A percentile compares a stretch with the other conserved stretches of the same genome.
Conservation (phyloP, 2,888 invertebrate species). For the Nymphalis urticae region DNA sequence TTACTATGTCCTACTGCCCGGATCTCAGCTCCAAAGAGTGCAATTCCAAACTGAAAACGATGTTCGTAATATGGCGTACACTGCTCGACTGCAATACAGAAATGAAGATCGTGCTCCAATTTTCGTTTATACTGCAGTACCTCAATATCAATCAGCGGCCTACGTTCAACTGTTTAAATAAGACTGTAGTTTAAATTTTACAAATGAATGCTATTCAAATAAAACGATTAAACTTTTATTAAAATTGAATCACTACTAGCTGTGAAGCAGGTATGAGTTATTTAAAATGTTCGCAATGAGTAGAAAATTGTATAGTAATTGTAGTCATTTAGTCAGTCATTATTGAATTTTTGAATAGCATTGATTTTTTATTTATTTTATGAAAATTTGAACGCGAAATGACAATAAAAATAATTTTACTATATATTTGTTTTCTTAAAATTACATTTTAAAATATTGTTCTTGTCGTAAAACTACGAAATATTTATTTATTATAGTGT, state of each 20-base stretch:
- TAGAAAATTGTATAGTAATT: too few species aligned
- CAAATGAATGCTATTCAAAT: conserved; percentile 24
- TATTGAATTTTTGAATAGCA: conserved; percentile 12
- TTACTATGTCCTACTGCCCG: conserved; percentile 84
- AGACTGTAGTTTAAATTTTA: conserved; percentile 13
- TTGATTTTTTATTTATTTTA: conserved; percentile 19
- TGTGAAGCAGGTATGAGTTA: too few species aligned
- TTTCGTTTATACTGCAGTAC: conserved; percentile 80
- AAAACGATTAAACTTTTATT: conserved; percentile 8
- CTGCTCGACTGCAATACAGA: conserved; percentile 83
- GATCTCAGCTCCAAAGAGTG: conserved; percentile 83
- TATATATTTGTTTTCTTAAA: not conserved
- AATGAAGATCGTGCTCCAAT: conserved; percentile 84
- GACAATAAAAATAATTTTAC: conserved; percentile 15
- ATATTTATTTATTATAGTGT: too few species aligned
- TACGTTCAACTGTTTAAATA: conserved; percentile 59
- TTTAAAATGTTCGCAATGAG: too few species aligned
- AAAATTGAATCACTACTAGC: not conserved
- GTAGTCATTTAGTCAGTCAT: not conserved
- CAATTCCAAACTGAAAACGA: conserved; percentile 81
- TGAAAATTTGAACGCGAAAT: conserved; percentile 11
- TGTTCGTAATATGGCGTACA: conserved; percentile 83
- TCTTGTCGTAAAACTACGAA: too few species aligned
- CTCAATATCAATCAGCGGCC: conserved; percentile 61
- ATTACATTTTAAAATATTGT: not conserved